Percentiles rank a stretch among this genome's conserved stretches.
These are phyloP conservation scores for Melinaea menophilus DNA, from an alignment of 2,888 invertebrate genomes.

Conservation along the genomic window DNA sequence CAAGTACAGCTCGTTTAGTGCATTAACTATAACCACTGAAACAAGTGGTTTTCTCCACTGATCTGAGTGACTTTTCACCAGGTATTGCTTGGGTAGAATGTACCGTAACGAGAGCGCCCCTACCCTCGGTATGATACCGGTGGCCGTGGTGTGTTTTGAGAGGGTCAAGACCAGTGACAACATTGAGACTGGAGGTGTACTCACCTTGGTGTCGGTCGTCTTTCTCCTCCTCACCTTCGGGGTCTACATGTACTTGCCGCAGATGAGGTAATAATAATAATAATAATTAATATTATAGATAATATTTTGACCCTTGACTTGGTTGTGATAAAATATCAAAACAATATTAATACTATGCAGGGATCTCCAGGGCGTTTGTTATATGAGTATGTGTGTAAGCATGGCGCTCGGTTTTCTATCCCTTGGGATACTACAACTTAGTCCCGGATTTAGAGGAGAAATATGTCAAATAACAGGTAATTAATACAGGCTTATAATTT, in stretches of 20 bases:
- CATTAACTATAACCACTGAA: too few relatives aligned
- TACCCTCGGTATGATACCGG: constrained; percentile 42
- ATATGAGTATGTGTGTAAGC: constrained; percentile 79
- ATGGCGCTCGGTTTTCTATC: constrained; percentile 78
- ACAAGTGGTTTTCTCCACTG: too few relatives aligned
- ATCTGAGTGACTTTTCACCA: constrained; percentile 34
- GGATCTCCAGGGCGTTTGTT: constrained; percentile 81
- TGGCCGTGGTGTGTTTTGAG: constrained; percentile 80
- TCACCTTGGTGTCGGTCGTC: constrained; percentile 74
- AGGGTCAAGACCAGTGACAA: constrained; percentile 78
- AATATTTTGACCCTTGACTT: not conserved
- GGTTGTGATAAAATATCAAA: not conserved
- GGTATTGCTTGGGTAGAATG: constrained; percentile 60
- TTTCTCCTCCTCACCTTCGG: constrained; percentile 79
- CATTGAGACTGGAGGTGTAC: constrained; percentile 61
- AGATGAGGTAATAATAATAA: constrained; percentile 70
- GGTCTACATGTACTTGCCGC: constrained; percentile 79
- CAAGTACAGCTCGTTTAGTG: not conserved
- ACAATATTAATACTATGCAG: constrained; percentile 43
- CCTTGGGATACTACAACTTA: constrained; percentile 77
- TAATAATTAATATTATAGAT: too few relatives aligned
- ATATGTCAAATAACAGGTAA: constrained; percentile 77
- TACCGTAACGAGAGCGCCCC: constrained; percentile 42
- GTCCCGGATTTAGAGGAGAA: constrained; percentile 48
- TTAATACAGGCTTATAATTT: too few relatives aligned